A percentile compares a stretch with the other conserved stretches of the same genome.
Evolutionary conservation across 2,888 invertebrate genomes (phyloP).

Genomic region (Hirtodrosophila duncani): DNA sequence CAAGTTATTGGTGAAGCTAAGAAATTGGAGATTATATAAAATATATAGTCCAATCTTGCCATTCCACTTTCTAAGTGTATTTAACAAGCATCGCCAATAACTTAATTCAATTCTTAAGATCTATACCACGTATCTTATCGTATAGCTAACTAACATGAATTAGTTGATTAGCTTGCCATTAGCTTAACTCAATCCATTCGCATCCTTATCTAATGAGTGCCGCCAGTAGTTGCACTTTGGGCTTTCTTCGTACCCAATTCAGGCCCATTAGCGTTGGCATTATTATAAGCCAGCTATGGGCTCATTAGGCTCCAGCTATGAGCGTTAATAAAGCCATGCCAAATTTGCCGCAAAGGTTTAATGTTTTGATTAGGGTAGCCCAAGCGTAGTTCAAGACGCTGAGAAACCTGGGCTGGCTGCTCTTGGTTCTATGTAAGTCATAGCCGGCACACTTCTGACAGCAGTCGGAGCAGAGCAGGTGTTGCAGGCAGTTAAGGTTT

Average conservation of each 20-base stretch:
- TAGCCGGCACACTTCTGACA: constrained; percentile 24
- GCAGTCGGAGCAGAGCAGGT: constrained; percentile 36
- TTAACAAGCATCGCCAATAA: too few species aligned
- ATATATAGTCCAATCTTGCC: too few species aligned
- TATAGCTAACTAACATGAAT: constrained; percentile 18
- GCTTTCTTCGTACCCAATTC: constrained; percentile 11
- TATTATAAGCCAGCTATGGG: constrained; percentile 27
- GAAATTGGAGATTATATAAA: too few species aligned
- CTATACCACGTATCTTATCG: too few species aligned
- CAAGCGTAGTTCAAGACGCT: too few species aligned
- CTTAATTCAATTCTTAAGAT: too few species aligned
- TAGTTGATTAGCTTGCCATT: too few species aligned
- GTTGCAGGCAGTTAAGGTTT: constrained; percentile 31
- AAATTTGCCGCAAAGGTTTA: constrained; percentile 57
- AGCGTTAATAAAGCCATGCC: constrained; percentile 52
- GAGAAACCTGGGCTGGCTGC: not conserved
- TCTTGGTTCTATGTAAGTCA: constrained; percentile 10
- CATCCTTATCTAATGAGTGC: constrained; percentile 30
- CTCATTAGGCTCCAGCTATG: constrained; percentile 39
- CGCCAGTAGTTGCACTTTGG: constrained; percentile 5
- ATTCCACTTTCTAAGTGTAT: too few species aligned
- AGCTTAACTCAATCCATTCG: constrained; percentile 24
- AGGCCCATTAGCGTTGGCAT: constrained; percentile 15
- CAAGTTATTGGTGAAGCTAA: too few species aligned
- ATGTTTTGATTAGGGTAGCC: constrained; percentile 57